phyloP scores from a whole-genome alignment of 1,140 invertebrate species.

The Nebria ingens region DNA sequence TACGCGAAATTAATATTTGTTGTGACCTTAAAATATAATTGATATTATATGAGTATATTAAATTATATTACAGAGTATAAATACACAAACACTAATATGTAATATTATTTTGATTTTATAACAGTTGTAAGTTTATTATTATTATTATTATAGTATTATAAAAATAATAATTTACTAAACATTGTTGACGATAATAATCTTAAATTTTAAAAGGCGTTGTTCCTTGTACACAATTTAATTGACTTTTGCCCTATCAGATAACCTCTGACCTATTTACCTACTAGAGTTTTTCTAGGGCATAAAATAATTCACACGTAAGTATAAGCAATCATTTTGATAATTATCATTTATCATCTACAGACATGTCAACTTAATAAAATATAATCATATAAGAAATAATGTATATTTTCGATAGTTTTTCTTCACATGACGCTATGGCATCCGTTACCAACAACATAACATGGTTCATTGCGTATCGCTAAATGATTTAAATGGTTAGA shows the following conservation, averaged over 20 bases:
- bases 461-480: neutral
- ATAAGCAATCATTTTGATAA: no score
- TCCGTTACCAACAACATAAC: neutral
- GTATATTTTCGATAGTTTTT: neutral
- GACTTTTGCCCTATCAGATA: neutral
- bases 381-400: neutral
- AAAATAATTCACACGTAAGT: no score
- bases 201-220: neutral
- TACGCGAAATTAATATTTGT: no score
- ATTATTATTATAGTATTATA: neutral
- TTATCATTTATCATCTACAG: no score
- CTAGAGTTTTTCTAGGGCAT: neutral
- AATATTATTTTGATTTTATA: no score
- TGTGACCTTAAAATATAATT: no score
- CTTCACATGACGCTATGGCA: neutral
- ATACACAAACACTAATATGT: no score
- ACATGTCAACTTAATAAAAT: neutral
- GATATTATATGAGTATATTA: no score
- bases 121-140: neutral
- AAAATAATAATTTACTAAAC: neutral
- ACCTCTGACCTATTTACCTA: neutral
- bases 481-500: neutral
- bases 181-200: neutral
- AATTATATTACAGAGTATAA: no score
- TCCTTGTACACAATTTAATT: neutral